Conservation (phyloP, 2,113 vertebrate genomes). For the Willisornis vidua region DNA sequence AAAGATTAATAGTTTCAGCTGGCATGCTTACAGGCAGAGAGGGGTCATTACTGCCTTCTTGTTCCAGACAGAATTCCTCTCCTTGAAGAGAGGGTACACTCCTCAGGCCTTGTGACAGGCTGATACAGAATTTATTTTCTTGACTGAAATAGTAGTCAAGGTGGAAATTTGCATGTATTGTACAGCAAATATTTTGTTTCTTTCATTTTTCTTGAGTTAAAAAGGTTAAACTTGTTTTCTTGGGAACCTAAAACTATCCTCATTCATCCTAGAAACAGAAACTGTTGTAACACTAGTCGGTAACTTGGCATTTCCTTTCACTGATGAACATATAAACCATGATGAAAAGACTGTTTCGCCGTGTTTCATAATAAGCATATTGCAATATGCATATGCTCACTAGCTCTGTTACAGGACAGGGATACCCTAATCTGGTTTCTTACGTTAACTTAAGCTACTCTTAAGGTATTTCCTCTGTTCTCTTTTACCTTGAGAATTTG, state of each 20-base stretch:
- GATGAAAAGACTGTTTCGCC: neutral
- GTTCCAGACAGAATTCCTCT: neutral
- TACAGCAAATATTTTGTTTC: constrained; percentile 1
- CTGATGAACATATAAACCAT: neutral
- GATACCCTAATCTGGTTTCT: neutral
- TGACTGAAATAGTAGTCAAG: neutral
- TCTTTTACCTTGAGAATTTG: neutral
- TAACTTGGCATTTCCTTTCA: constrained; percentile 11
- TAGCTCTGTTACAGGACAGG: neutral
- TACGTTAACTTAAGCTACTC: neutral
- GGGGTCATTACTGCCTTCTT: constrained; percentile 6
- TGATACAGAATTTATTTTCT: constrained; percentile 35
- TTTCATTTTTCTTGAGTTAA: neutral
- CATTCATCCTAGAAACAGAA: neutral
- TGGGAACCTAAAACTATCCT: neutral
- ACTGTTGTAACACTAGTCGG: neutral
- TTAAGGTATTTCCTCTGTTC: neutral
- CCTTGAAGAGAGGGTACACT: constrained; percentile 1
- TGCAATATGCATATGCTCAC: neutral
- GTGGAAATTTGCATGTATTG: neutral
- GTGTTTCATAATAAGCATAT: neutral
- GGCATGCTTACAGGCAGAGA: neutral
- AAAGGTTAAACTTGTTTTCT: neutral
- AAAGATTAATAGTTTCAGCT: constrained; percentile 18
- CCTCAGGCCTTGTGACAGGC: neutral